phyloP scores from a whole-genome alignment of 1,140 invertebrate genomes.

The Drosophila ogumai region DNA sequence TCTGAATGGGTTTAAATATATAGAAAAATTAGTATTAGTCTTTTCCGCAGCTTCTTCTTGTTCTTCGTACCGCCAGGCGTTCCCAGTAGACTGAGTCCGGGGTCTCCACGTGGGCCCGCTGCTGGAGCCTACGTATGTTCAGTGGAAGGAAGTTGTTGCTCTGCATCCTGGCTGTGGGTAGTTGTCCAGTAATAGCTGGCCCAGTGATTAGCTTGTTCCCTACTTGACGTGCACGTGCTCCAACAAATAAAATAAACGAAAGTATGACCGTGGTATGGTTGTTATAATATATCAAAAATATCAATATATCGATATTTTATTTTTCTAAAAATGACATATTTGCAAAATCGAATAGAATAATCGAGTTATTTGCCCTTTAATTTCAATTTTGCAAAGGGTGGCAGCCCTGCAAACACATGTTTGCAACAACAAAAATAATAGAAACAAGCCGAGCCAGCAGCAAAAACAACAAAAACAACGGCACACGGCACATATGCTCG shows the following conservation, averaged over 20 bases:
- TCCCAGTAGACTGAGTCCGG: constrained; percentile 94
- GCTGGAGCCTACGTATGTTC: constrained; percentile 90
- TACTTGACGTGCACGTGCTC: constrained; percentile 41
- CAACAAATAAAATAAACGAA: not conserved
- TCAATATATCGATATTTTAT: too few relatives aligned
- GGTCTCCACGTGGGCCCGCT: constrained; percentile 88
- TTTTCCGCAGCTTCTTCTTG: too few relatives aligned
- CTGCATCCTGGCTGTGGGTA: constrained; percentile 69
- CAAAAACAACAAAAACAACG: constrained; percentile 15
- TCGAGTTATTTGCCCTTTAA: too few relatives aligned
- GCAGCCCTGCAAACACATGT: constrained; percentile 24
- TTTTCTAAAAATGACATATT: too few relatives aligned
- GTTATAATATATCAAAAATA: too few relatives aligned
- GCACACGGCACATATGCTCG: constrained; percentile 33
- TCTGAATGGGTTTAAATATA: constrained; percentile 86
- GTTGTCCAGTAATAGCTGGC: not conserved
- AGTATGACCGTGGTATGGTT: too few relatives aligned
- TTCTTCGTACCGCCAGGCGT: constrained; percentile 89
- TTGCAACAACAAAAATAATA: constrained; percentile 29
- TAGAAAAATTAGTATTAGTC: not conserved
- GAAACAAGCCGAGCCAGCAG: too few relatives aligned
- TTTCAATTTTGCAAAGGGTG: too few relatives aligned
- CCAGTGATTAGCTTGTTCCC: not conserved
- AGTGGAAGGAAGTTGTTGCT: constrained; percentile 89
- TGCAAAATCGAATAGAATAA: too few relatives aligned